phyloP scores from a whole-genome alignment of 2,797 vertebrate species.

The Mormyrops boulengeri region DNA sequence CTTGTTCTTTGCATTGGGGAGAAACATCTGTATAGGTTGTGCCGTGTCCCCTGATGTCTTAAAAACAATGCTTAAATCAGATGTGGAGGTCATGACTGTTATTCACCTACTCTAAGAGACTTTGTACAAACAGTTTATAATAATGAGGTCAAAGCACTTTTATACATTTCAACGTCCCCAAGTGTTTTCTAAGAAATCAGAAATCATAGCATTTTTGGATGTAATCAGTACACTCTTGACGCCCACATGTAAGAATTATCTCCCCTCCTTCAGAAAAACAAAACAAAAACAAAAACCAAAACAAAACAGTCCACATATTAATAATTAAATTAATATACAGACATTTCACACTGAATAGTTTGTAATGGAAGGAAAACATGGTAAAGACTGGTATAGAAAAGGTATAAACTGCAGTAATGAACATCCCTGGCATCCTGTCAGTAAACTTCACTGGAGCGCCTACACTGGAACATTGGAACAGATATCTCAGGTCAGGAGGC shows the following conservation, averaged over 20 bases:
- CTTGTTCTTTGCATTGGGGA: constrained; percentile 4
- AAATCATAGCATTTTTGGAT: constrained; percentile 36
- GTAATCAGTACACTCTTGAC: constrained; percentile 39
- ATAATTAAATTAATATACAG: not conserved
- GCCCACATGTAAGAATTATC: constrained; percentile 34
- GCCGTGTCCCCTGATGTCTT: constrained; percentile 33
- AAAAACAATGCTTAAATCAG: constrained; percentile 33
- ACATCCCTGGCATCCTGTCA: not conserved
- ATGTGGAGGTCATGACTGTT: constrained; percentile 36
- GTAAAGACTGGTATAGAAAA: not conserved
- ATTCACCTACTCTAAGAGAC: constrained; percentile 37
- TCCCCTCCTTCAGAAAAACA: not conserved
- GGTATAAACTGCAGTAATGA: not conserved
- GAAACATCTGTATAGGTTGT: constrained; percentile 19
- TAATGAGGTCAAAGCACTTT: constrained; percentile 46
- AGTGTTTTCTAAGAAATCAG: constrained; percentile 47
- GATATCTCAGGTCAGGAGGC: not conserved
- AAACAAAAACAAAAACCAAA: constrained; percentile 5
- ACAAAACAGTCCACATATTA: not conserved
- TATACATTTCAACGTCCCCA: constrained; percentile 32
- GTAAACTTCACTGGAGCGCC: not conserved
- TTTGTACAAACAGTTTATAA: constrained; percentile 52
- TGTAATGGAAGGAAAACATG: not conserved
- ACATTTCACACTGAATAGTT: not conserved
- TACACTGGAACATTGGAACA: not conserved